phyloP scores from a whole-genome alignment of 2,888 invertebrate genomes.

The Caenorhabditis zanzibari region DNA sequence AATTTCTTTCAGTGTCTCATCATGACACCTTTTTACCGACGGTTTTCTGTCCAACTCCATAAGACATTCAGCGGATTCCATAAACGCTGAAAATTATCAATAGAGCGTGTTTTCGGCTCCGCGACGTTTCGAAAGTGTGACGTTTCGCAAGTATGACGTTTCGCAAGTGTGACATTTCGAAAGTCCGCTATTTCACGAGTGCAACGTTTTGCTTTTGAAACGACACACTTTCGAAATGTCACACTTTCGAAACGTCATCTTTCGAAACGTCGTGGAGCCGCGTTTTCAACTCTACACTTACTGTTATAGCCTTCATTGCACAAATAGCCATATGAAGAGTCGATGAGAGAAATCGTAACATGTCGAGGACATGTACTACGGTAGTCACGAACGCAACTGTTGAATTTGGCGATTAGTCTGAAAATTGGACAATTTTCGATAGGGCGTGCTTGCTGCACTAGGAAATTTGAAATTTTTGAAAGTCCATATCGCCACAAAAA shows the following conservation, averaged over 20 bases:
- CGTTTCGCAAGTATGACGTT: too few species aligned
- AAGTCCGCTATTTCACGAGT: too few species aligned
- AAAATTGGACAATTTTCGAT: background rate
- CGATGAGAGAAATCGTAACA: slow-evolving; percentile 82
- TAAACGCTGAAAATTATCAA: slow-evolving; percentile 79
- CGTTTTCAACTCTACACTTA: slow-evolving; percentile 54
- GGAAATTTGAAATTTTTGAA: background rate
- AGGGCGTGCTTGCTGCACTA: background rate
- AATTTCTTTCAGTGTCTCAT: slow-evolving; percentile 80
- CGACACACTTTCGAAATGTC: too few species aligned
- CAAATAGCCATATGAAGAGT: slow-evolving; percentile 82
- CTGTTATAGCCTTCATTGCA: slow-evolving; percentile 83
- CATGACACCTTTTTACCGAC: slow-evolving; percentile 81
- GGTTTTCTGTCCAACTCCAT: slow-evolving; percentile 82
- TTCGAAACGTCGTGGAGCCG: too few species aligned
- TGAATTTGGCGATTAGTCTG: slow-evolving; percentile 82
- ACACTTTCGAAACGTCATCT: too few species aligned
- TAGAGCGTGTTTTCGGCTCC: background rate
- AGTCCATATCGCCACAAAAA: background rate
- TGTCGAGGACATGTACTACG: slow-evolving; percentile 78
- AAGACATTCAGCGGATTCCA: slow-evolving; percentile 83
- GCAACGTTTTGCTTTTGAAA: too few species aligned
- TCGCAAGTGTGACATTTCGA: too few species aligned
- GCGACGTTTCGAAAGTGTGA: too few species aligned
- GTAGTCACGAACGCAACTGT: slow-evolving; percentile 79